Evolutionary conservation across 2,797 vertebrate genomes (phyloP), one percentile per base, ranked within the genome.

Genomic region (Lacerta viridis): DNA sequence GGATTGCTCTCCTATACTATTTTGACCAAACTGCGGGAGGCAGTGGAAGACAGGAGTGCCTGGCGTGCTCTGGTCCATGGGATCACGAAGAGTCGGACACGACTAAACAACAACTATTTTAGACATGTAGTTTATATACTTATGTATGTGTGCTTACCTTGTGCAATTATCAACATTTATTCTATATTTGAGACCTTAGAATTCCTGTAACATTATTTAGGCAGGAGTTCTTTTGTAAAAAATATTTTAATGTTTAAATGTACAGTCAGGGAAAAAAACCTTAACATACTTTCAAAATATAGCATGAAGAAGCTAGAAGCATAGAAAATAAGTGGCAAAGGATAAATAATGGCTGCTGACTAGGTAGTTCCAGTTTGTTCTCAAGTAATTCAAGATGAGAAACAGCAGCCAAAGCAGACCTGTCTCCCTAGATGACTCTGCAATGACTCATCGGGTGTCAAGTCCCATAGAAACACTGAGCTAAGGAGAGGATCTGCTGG

Each of bases 381-480:
- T 89, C 66, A 80, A 39, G 85, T 83, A 69, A 61, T 55, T 23
- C 1, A 1, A 10, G 10, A 8, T 33, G 2, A 39, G 81, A 87
- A 78, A 81, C 36, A 5, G 1, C 86, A 9, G 77, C 29, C 3
- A 81, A 9, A 1, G 0, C 0, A 0, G 87, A 82, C 86, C 75
- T 23, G 1, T 25, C 72, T 91, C 85, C 90, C 88, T 55, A 68
- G 41, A 69, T 88, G 91, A 92, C 90, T 94, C 91, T 1, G 0
- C 46, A 0, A 20, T 91, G 95, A 95, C 90, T 95, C 95, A 93
- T 46, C 90, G 93, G 68, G 78, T 92, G 39, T 36, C 20, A 91
- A 76, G 95, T 85, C 71, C 90, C 80, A n/a, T 83, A 61, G 93
- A 92, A 91, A 91, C 74, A 86, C 69, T 72, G 36, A 23, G 23